These are phyloP conservation scores for Lepidochitona cinerea DNA, from an alignment of 2,888 invertebrate species.

Conservation along the genomic window DNA sequence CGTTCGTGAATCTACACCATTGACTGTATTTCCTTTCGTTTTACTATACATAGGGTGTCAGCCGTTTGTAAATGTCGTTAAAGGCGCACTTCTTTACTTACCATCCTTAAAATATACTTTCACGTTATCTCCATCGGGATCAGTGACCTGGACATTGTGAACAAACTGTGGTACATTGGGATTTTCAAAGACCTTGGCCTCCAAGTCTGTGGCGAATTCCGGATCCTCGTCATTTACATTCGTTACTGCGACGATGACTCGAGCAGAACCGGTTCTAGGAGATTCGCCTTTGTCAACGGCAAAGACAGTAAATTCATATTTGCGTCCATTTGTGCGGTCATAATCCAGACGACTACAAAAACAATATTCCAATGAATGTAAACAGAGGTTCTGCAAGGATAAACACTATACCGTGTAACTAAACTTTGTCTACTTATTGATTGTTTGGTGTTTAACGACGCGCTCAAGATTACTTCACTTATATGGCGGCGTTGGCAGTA, in stretches of 20 bases:
- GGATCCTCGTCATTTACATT: conserved; percentile 99
- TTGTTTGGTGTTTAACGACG: no score
- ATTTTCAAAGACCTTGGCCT: background rate
- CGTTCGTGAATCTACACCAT: no score
- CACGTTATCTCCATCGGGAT: background rate
- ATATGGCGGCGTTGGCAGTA: no score
- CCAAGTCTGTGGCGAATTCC: conserved; percentile 43
- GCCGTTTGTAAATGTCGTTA: no score
- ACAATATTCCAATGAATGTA: background rate
- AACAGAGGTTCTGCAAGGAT: no score
- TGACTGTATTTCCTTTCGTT: no score
- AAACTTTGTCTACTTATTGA: no score
- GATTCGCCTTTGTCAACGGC: conserved; percentile 97
- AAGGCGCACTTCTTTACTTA: no score
- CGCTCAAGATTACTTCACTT: no score
- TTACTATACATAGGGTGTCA: no score
- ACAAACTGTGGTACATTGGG: no score
- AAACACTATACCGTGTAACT: background rate
- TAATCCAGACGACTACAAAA: conserved; percentile 62
- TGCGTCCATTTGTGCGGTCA: conserved; percentile 70
- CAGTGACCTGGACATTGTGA: background rate
- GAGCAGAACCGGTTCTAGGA: conserved; percentile 91
- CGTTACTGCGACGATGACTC: conserved; percentile 95
- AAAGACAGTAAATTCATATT: conserved; percentile 89
- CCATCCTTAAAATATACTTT: background rate